phyloP scores from a whole-genome alignment of 2,113 vertebrate species.

The Oncorhynchus clarkii region DNA sequence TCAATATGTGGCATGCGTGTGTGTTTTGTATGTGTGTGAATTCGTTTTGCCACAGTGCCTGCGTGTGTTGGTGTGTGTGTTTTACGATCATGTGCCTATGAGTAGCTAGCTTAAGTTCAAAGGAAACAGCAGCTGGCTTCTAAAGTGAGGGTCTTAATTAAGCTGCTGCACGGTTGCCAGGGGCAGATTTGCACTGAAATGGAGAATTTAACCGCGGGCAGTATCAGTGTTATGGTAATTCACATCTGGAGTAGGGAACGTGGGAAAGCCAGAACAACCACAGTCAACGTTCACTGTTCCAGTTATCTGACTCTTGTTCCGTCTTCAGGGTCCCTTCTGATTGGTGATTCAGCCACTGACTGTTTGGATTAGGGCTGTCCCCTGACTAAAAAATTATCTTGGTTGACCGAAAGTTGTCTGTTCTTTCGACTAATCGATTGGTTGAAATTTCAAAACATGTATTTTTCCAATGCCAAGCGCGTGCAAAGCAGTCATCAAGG shows the following conservation, averaged over 20 bases:
- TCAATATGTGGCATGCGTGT: too few relatives aligned
- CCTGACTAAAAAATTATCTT: too few relatives aligned
- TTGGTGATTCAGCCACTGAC: too few relatives aligned
- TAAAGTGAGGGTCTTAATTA: slow-evolving; percentile 52
- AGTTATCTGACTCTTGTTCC: slow-evolving; percentile 29
- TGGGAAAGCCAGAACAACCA: slow-evolving; percentile 42
- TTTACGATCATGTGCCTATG: too few relatives aligned
- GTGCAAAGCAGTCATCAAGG: too few relatives aligned
- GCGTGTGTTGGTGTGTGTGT: background rate
- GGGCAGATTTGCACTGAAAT: slow-evolving; percentile 55
- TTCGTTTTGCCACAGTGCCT: too few relatives aligned
- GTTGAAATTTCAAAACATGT: too few relatives aligned
- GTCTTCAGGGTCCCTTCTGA: slow-evolving; percentile 30
- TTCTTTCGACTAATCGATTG: too few relatives aligned
- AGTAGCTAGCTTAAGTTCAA: slow-evolving; percentile 16
- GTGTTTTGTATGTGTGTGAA: too few relatives aligned
- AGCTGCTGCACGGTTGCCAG: slow-evolving; percentile 24
- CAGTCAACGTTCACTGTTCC: slow-evolving; percentile 40
- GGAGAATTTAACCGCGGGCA: slow-evolving; percentile 53
- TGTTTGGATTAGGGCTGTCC: too few relatives aligned
- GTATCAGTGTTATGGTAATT: slow-evolving; percentile 48
- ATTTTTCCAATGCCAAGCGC: too few relatives aligned
- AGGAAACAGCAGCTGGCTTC: slow-evolving; percentile 43
- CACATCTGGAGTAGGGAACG: slow-evolving; percentile 27
- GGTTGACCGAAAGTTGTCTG: too few relatives aligned